Conservation (phyloP, 2,888 invertebrate species). For the Ametastegia equiseti region DNA sequence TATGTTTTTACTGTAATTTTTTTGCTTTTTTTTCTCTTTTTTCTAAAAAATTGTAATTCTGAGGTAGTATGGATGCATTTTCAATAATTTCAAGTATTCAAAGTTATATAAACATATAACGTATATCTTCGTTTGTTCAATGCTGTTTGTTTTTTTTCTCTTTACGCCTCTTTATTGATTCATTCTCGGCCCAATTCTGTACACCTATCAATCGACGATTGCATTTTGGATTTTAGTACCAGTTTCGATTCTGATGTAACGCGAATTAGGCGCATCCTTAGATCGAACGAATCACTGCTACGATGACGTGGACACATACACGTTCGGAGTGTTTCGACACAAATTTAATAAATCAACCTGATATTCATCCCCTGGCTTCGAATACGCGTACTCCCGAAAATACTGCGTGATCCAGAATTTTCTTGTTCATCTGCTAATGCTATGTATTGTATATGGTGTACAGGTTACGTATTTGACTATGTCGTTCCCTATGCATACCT, state of each 20-base stretch:
- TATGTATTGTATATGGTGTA: no score
- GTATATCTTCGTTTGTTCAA: neutral
- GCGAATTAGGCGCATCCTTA: no score
- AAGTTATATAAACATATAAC: neutral
- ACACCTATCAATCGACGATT: conserved; percentile 32
- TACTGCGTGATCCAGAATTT: no score
- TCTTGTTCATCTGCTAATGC: no score
- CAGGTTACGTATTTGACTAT: no score
- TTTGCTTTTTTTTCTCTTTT: neutral
- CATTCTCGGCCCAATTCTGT: neutral
- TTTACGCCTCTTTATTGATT: neutral
- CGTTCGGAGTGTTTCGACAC: neutral
- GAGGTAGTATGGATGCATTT: conserved; percentile 30
- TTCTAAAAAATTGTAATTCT: conserved; percentile 8
- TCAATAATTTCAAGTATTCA: neutral
- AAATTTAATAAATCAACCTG: neutral
- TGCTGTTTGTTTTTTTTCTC: neutral
- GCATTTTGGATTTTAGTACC: conserved; percentile 73
- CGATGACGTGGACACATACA: neutral
- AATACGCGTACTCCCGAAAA: no score
- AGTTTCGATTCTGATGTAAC: conserved; percentile 45
- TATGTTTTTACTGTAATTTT: neutral
- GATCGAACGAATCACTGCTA: neutral
- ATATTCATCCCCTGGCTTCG: neutral
- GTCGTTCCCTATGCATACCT: conserved; percentile 10